Evolutionary conservation across 2,888 invertebrate species (phyloP), one percentile per base, ranked within the genome.

Genomic region (Agonopterix subpropinquella): DNA sequence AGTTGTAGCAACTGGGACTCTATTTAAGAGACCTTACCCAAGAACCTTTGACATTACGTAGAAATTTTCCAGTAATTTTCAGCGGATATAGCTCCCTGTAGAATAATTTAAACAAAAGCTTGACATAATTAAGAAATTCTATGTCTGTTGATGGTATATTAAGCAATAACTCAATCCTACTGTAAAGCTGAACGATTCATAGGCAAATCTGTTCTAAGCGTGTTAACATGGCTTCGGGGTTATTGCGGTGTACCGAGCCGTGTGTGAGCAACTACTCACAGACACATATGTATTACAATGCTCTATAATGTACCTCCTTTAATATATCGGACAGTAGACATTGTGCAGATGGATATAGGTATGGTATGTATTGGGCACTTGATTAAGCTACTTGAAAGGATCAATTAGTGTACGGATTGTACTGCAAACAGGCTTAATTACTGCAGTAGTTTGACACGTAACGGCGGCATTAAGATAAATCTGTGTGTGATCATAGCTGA

Each of bases 161-260:
- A 66, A 69, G 66, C 68, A 69, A 74, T 79, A 77, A 74, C 71
- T 79, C 74, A 77, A 72, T 73, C 63, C 69, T 72, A 75, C 70
- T 71, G 70, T 64, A 66, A 72, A 76, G 67, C 73, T 77, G 69
- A 76, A 76, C 80, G 79, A 83, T 85, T 85, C 83, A 81, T 79
- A 77, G 74, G 72, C 78, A 80, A 85, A 85, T 82, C 82, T 80
- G 76, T 62, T 73, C 65, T 77, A 78, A 81, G 77, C 80, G 73
- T 78, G 83, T 84, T 82, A 84, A 85, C 82, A 85, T 72, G 71
- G 77, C 73, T 77, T 64, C 63, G 60, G 71, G 79, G 78, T 71
- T 80, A 80, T 78, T 83, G 81, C 73, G 78, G 78, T 77, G 69
- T 69, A 71, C 75, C 70, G 67, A 73, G 66, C 69, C 73, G 64